A percentile compares a stretch with the other conserved stretches of the same genome.
Conservation (phyloP, 1,140 invertebrate genomes). For the Drosophila pectinifera region DNA sequence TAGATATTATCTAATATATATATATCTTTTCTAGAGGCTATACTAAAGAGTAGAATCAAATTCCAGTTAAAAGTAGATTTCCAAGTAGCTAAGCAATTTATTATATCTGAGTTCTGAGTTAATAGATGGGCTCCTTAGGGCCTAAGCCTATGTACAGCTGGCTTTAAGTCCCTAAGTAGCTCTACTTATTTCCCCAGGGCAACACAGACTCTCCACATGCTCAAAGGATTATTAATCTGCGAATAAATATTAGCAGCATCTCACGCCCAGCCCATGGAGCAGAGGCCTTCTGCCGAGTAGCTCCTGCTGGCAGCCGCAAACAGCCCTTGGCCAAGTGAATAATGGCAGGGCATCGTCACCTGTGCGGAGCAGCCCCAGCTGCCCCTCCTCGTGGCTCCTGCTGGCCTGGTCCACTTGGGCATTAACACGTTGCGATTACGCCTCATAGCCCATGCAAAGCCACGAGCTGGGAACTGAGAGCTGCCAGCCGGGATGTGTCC, state of each 20-base stretch:
- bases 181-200: background rate
- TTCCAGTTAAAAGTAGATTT: too few species aligned
- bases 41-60: too few species aligned
- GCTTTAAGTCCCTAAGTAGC: background rate
- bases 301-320: constrained; percentile 48
- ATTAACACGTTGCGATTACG: constrained; percentile 81
- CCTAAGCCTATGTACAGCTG: background rate
- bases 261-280: constrained; percentile 7
- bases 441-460: constrained; percentile 55
- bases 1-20: too few species aligned
- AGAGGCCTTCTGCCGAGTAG: constrained; percentile 57
- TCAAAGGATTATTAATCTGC: constrained; percentile 25
- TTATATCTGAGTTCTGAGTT: too few species aligned
- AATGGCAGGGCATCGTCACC: constrained; percentile 71
- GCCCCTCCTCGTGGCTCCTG: too few species aligned
- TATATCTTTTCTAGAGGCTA: too few species aligned
- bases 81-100: too few species aligned
- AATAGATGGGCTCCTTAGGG: too few species aligned
- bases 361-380: constrained; percentile 15
- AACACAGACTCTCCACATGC: background rate
- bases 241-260: constrained; percentile 26
- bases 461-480: background rate
- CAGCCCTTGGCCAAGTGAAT: constrained; percentile 74
- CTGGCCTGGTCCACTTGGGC: constrained; percentile 19
- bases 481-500: constrained; percentile 16